Evolutionary conservation across 2,888 invertebrate species (phyloP), one percentile per base, ranked within the genome.

Genomic region (Philaethria dido): DNA sequence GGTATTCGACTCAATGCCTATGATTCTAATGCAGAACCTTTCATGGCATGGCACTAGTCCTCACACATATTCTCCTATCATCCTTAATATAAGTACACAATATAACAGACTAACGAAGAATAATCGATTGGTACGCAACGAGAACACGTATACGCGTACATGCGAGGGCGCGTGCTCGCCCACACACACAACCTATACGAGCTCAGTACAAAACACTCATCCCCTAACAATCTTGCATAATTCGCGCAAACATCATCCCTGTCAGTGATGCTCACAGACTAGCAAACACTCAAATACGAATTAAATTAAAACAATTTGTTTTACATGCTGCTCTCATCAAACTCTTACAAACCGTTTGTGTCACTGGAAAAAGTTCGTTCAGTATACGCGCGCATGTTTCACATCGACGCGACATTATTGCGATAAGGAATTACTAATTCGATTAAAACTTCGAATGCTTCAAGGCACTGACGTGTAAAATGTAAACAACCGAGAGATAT

Each of bases 31-130:
- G 83, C 86, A 91, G 92, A 92, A 92, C 91, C 91, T 91, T 92
- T 92, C 92, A 92, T 80, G 91, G 90, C 92, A 92, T 92, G 92
- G 92, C 92, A 92, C 92, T 87, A 89, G 92, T 91, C 92, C 88
- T 89, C 85, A 90, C 86, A 89, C 84, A 92, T 86, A 86, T 77
- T 77, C 90, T 87, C 89, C 92, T 92, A 89, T 88, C 92, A 92
- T 88, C 89, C 92, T 84, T 83, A 84, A 83, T 86, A 85, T 84
- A 87, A 83, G 82, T 77, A 78, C 77, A 74, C 72, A 74, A 74
- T 73, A 75, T 76, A 72, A 74, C 73, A 81, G 76, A 79, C 77
- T 79, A 78, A 74, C 73, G 74, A 76, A 75, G 78, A 78, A 79
- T 80, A 76, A 76, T 72, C 71, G 72, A 73, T 75, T 73, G 77